A percentile compares a stretch with the other conserved stretches of the same genome.
phyloP scores from a whole-genome alignment of 2,113 vertebrate species.

The Pteruthius melanotis region DNA sequence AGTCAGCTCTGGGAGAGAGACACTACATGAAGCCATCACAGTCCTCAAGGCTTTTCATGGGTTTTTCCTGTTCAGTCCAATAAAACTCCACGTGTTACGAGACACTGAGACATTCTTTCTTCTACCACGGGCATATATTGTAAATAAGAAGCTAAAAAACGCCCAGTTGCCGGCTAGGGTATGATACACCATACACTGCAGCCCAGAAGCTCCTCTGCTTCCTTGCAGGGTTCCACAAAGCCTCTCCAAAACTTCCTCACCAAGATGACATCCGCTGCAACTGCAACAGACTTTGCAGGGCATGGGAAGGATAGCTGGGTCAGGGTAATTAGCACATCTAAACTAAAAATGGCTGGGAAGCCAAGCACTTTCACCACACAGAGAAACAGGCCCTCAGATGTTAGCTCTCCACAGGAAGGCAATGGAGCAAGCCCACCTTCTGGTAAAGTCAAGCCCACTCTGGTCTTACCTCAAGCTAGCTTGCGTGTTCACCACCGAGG shows the following conservation, averaged over 20 bases:
- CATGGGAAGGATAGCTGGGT: background rate
- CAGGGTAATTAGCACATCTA: background rate
- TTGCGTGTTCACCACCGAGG: rapidly evolving
- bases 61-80: background rate
- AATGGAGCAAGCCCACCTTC: background rate
- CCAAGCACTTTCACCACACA: background rate
- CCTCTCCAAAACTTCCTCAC: background rate
- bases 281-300: background rate
- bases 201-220: background rate
- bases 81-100: background rate
- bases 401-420: background rate
- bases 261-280: rapidly evolving
- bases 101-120: background rate
- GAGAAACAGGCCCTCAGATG: rapidly evolving
- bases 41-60: background rate
- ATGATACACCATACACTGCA: background rate
- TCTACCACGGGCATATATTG: background rate
- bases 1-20: background rate
- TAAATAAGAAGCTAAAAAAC: background rate
- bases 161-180: background rate
- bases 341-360: background rate
- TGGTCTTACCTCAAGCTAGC: background rate
- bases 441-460: background rate
- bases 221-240: background rate
- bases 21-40: background rate